phyloP scores from a whole-genome alignment of 2,888 invertebrate species.

The Schrankia costaestrigalis region DNA sequence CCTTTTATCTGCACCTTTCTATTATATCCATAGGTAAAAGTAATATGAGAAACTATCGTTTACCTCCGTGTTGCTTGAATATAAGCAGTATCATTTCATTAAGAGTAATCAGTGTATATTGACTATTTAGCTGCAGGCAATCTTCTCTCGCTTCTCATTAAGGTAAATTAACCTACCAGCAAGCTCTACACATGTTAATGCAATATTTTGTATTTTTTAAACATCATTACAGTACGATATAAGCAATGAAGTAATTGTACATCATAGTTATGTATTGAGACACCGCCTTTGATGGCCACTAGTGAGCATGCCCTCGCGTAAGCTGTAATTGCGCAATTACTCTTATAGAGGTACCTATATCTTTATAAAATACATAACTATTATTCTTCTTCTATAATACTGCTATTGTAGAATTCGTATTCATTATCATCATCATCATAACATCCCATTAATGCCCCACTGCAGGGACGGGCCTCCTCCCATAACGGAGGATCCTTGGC shows the following conservation, averaged over 20 bases:
- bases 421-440: no score
- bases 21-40: no score
- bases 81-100: slow-evolving; percentile 27
- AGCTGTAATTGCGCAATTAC: slow-evolving; percentile 7
- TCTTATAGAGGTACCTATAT: not conserved
- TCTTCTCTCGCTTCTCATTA: slow-evolving; percentile 43
- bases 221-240: slow-evolving; percentile 14
- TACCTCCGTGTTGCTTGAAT: not conserved
- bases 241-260: slow-evolving; percentile 14
- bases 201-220: slow-evolving; percentile 13
- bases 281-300: slow-evolving; percentile 19
- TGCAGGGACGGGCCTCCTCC: no score
- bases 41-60: not conserved
- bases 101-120: slow-evolving; percentile 21
- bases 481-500: no score
- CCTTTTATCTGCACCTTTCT: no score
- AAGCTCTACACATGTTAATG: slow-evolving; percentile 17
- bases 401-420: no score
- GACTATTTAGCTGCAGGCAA: slow-evolving; percentile 40
- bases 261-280: slow-evolving; percentile 5
- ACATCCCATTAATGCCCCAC: no score
- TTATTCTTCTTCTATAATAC: no score
- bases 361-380: no score
- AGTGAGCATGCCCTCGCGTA: slow-evolving; percentile 4
- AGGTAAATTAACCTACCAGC: slow-evolving; percentile 43